Evolutionary conservation across 1,140 invertebrate species (phyloP).

Genomic region (Halictus rubicundus): DNA sequence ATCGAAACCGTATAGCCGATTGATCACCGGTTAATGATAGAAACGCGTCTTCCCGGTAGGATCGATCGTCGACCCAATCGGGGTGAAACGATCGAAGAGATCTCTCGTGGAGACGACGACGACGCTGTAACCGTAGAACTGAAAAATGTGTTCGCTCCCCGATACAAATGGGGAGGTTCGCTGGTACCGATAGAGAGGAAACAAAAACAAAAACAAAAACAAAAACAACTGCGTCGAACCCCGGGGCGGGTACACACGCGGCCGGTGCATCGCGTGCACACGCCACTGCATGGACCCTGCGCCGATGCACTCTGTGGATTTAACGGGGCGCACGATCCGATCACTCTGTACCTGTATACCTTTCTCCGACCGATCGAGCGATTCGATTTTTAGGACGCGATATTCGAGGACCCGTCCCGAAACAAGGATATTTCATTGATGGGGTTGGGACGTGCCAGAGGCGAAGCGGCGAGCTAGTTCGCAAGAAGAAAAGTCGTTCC

Average conservation of each 20-base stretch:
- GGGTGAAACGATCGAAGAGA: conserved; percentile 60
- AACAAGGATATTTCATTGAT: neutral
- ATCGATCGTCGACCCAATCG: conserved; percentile 27
- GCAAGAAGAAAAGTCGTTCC: conserved; percentile 10
- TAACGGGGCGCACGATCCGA: neutral
- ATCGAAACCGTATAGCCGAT: conserved; percentile 23
- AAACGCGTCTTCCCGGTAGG: conserved; percentile 10
- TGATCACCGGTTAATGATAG: conserved; percentile 49
- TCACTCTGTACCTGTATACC: too few species aligned
- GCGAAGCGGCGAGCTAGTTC: neutral
- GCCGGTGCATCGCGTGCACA: conserved; percentile 5
- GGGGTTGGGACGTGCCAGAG: neutral
- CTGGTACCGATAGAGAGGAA: conserved; percentile 63
- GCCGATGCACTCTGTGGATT: neutral
- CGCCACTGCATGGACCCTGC: neutral
- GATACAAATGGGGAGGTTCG: conserved; percentile 71
- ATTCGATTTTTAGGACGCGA: neutral
- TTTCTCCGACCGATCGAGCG: neutral
- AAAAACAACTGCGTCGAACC: conserved; percentile 46
- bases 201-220: conserved; percentile 55
- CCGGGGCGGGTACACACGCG: conserved; percentile 31
- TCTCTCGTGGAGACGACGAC: conserved; percentile 51
- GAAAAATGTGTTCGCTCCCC: conserved; percentile 70
- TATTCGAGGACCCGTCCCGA: too few species aligned
- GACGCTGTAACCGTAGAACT: conserved; percentile 31